phyloP scores from a whole-genome alignment of 2,797 vertebrate genomes.

The Mormyrus hasselquistii region DNA sequence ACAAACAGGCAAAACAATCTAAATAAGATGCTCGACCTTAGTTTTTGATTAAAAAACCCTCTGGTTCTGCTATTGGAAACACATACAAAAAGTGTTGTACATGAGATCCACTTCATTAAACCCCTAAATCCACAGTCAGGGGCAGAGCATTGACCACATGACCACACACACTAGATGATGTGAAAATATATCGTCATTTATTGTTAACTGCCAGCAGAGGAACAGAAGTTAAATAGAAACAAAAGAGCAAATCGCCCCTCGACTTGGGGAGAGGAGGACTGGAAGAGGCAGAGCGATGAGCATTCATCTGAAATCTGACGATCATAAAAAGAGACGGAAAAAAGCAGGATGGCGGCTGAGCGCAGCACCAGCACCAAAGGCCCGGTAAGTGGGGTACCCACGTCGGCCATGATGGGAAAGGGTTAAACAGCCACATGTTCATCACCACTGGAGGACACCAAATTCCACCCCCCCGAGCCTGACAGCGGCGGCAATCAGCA shows the following conservation, averaged over 20 bases:
- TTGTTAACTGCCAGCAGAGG: slow-evolving; percentile 74
- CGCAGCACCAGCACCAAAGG: neutral
- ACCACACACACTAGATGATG: slow-evolving; percentile 46
- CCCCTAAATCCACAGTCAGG: neutral
- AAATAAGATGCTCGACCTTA: too few relatives aligned
- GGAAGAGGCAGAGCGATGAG: neutral
- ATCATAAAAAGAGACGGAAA: neutral
- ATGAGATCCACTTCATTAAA: too few relatives aligned
- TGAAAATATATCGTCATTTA: slow-evolving; percentile 74
- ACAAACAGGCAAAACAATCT: too few relatives aligned
- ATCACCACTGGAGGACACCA: neutral
- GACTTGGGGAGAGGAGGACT: neutral
- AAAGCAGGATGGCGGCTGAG: neutral
- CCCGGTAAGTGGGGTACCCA: neutral
- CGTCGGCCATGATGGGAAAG: neutral
- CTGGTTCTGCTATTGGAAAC: too few relatives aligned
- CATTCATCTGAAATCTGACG: neutral
- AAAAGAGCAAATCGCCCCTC: neutral
- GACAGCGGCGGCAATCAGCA: neutral
- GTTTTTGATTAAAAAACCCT: too few relatives aligned
- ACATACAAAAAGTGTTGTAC: too few relatives aligned
- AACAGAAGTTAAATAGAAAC: slow-evolving; percentile 3
- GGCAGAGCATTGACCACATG: neutral
- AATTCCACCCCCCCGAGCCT: neutral
- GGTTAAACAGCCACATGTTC: neutral